Evolutionary conservation across 2,113 vertebrate species (phyloP).

Genomic region (Ophthalmolycus amberensis): DNA sequence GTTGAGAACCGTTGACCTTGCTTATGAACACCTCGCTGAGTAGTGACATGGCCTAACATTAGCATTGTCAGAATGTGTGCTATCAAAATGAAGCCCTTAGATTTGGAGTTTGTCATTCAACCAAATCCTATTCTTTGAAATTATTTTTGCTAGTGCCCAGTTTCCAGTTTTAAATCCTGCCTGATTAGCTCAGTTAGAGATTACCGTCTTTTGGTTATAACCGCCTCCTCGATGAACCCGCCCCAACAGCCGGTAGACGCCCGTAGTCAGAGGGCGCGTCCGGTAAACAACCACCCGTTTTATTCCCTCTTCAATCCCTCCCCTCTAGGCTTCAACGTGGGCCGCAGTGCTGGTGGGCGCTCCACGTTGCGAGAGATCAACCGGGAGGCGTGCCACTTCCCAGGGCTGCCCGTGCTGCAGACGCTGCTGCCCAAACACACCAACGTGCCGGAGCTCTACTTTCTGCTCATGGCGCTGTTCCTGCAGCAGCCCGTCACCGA

Average conservation of each 20-base stretch:
- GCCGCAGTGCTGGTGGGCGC: constrained; percentile 93
- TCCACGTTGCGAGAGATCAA: constrained; percentile 96
- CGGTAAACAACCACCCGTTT: not conserved
- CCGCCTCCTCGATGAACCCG: not conserved
- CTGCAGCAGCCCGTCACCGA: constrained; percentile 97
- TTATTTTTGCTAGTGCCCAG: not conserved
- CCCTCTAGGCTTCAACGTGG: constrained; percentile 93
- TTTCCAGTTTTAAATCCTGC: not conserved
- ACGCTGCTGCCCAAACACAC: constrained; percentile 97
- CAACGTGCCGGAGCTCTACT: constrained; percentile 96
- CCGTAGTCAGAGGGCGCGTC: not conserved
- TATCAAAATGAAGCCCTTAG: constrained; percentile 9
- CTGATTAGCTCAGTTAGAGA: constrained; percentile 1
- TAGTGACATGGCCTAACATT: constrained; percentile 28
- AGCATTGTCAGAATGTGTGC: constrained; percentile 21
- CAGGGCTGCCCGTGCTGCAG: constrained; percentile 94
- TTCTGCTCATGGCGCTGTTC: constrained; percentile 98
- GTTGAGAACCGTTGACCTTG: constrained; percentile 59
- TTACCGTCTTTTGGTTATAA: not conserved
- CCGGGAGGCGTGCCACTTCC: constrained; percentile 96
- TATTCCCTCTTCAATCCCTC: too few relatives aligned
- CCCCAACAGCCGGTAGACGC: not conserved
- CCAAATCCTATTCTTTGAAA: not conserved
- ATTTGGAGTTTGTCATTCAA: not conserved
- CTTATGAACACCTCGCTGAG: constrained; percentile 22